Base-by-base conservation (phyloP, 2,797 vertebrate genomes). In the Thaleichthys pacificus region DNA sequence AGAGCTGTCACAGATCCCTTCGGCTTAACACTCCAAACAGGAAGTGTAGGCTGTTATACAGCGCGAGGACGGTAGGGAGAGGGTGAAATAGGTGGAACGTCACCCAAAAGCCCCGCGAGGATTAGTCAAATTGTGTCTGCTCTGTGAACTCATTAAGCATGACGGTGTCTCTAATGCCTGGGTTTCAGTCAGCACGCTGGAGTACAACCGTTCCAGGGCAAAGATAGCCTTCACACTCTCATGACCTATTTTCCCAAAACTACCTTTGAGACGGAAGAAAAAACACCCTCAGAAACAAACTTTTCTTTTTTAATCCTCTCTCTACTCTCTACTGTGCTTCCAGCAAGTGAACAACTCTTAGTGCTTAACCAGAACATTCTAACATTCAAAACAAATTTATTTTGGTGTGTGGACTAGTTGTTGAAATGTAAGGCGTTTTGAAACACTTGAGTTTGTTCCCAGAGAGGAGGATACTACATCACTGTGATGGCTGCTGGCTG, bases 161-260 rank as follows among this genome's bases (percentile, higher is more conserved):
- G 3, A 26, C 58, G 21, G 58, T 61, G 22, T 22, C 58, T 22
- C 21, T 58, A 21, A 58, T 58, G 57, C 57, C 19, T 58, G 22
- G 21, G 2, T 26, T 26, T 61, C 11, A 26, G 21, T 24, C 22
- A 14, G 58, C 3, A 17, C 51, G 22, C 58, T 61, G 58, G 58
- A 26, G 21, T 12, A 26, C 58, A 61, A 61, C 58, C 7, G 57
- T 71, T 79, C 68, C 22, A 64, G 1, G 0, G 62, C 62, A 61
- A 64, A 80, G 72, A 77, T 22, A 70, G 74, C 62, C 32, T 78
- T 56, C 35, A 68, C 77, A 70, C 71, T 84, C 76, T 67, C 0
- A n/a, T 81, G 85, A 84, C 83, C 83, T 80, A 82, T 22, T 81
- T 86, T 79, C 15, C 66, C 68, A 78, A 79, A 72, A 28, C 66